Base-by-base conservation (phyloP, 2,888 invertebrate genomes). In the Chesias legatella region DNA sequence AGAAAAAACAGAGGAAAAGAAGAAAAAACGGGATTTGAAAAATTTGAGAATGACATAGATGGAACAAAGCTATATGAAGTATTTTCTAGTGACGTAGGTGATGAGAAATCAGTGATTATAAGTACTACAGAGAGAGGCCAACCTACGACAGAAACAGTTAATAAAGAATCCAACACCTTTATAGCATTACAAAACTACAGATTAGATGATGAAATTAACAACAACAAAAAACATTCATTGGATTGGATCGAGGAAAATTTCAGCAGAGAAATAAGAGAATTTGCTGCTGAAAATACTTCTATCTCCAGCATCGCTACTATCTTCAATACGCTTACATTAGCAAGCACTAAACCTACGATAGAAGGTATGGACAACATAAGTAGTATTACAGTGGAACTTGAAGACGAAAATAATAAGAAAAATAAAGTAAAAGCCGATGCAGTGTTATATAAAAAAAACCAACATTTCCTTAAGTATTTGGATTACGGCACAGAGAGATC, bases 401-500 rank as follows among this genome's bases (percentile, higher is more conserved):
- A 40, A 13, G 50, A 59, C 0, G 44, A 48, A n/a, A 58, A 45
- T 6, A 56, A 51, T 27, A 53, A 34, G 10, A 54, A 43, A 6
- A 43, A 43, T n/a, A 61, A 47, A n/a, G 21, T 49, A 34, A 53
- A 49, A 23, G 25, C 53, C 3, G 64, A 76, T 32, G 60, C 72
- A 7, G 47, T 73, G 1, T 60, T 75, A 51, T 38, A 55, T 6
- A 66, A 62, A 10, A 80, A 80, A 36, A 67, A 79, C 38, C 64
- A 69, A 53, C 63, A 71, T 48, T 60, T 80, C 6, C 43, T 79
- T 1, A 78, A 77, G 51, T 79, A 77, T 1, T 53, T 80, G 7
- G 83, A 83, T 39, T 79, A 83, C 33, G 75, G 63, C 0, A 73
- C 69, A 1, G 76, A 73, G 7, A 70, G 56, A 43, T 27, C 54